A percentile compares a stretch with the other conserved stretches of the same genome.
Evolutionary conservation across 2,113 vertebrate species (phyloP).

Genomic region (Esox niger): DNA sequence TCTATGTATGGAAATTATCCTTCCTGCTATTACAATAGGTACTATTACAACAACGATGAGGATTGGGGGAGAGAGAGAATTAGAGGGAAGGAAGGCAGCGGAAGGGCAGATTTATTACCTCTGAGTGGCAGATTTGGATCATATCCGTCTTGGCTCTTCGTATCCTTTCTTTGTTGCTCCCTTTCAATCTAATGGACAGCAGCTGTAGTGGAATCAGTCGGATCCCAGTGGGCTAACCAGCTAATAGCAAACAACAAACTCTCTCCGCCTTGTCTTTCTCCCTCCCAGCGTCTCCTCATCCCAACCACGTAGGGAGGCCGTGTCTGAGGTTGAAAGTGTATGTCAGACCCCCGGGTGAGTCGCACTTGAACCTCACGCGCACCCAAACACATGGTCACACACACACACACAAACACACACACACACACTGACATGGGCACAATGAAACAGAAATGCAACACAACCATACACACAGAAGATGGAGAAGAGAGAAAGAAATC

Average conservation of each 20-base stretch:
- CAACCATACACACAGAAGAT: too few species aligned
- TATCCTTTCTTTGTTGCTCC: slow-evolving; percentile 26
- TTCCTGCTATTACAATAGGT: too few species aligned
- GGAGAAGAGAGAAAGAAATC: too few species aligned
- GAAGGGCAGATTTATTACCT: slow-evolving; percentile 65
- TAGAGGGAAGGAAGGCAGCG: slow-evolving; percentile 45
- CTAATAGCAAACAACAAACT: not conserved
- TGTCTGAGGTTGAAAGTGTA: slow-evolving; percentile 94
- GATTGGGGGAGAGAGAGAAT: slow-evolving; percentile 8
- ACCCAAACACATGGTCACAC: slow-evolving; percentile 17
- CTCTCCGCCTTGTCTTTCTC: slow-evolving; percentile 7
- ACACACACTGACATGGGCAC: too few species aligned
- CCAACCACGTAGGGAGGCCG: slow-evolving; percentile 81
- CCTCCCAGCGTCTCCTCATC: slow-evolving; percentile 82
- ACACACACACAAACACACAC: slow-evolving; percentile 19
- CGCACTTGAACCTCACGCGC: not conserved
- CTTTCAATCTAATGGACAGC: not conserved
- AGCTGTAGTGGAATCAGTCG: not conserved
- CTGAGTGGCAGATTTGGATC: slow-evolving; percentile 48
- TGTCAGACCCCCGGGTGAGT: slow-evolving; percentile 84
- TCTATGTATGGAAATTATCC: too few species aligned
- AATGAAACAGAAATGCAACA: too few species aligned
- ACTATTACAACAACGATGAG: too few species aligned
- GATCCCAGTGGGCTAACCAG: not conserved
- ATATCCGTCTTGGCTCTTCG: slow-evolving; percentile 35